Evolutionary conservation across 2,888 invertebrate species (phyloP), one percentile per base, ranked within the genome.

Genomic region (Melolontha melolontha): DNA sequence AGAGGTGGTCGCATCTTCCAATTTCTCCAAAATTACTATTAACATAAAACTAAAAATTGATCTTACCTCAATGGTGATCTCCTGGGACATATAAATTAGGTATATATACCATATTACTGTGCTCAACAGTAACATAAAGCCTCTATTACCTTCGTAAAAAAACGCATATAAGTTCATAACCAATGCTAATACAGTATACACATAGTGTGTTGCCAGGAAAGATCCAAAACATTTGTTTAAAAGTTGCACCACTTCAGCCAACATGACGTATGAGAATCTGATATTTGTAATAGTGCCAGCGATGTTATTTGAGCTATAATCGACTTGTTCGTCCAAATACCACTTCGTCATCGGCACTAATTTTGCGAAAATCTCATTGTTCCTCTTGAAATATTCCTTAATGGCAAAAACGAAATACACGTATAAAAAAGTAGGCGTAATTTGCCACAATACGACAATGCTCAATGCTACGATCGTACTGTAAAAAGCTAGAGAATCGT

Each of bases 11-110:
- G n/a, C n/a, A n/a, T n/a, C n/a, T n/a, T n/a, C n/a, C n/a, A n/a
- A n/a, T n/a, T n/a, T n/a, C n/a, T n/a, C n/a, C n/a, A n/a, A n/a
- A n/a, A n/a, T n/a, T n/a, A n/a, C n/a, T n/a, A n/a, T n/a, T n/a
- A n/a, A n/a, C n/a, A n/a, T n/a, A n/a, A n/a, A n/a, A n/a, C n/a
- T n/a, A n/a, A n/a, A n/a, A n/a, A n/a, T n/a, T n/a, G n/a, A 17
- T 10, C 66, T 66, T 59, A 66, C 66, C 66, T 59, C 49, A 1
- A 22, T 22, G 27, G 47, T 55, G 12, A 66, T 14, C 2, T 40
- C 49, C 27, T 66, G 66, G 11, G 66, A 66, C 41, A 66, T 40
- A n/a, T 47, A 66, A 49, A 59, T 50, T 29, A 66, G 44, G 5
- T 22, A 41, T 39, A 66, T 29, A 17, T 47, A 22, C 41, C 57